These are phyloP conservation scores for Mythimna ferrago DNA, from an alignment of 2,888 invertebrate genomes.

Conservation along the genomic window DNA sequence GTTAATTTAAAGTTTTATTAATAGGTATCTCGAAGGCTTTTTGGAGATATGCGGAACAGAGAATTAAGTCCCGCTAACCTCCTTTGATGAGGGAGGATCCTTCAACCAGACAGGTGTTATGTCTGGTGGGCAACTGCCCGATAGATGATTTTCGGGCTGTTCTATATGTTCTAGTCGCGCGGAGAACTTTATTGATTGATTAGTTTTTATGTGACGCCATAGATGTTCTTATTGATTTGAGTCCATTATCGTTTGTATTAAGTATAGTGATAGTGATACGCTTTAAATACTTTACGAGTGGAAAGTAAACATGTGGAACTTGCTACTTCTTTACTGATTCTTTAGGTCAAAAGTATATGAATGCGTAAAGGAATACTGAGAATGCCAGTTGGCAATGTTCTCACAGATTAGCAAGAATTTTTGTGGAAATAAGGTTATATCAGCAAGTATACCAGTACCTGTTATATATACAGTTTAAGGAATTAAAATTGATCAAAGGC, in stretches of 20 bases:
- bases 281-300: conserved; percentile 1
- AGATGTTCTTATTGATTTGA: no score
- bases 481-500: conserved; percentile 7
- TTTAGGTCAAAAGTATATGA: neutral
- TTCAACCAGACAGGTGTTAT: no score
- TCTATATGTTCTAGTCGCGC: no score
- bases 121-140: no score
- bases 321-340: neutral
- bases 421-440: conserved; percentile 7
- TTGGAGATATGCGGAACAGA: no score
- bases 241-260: conserved; percentile 2
- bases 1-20: conserved; percentile 68
- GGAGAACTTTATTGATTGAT: no score
- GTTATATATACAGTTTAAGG: neutral
- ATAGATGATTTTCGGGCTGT: no score
- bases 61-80: no score
- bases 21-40: conserved; percentile 21
- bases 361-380: neutral
- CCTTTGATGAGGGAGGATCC: no score
- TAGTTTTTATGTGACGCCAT: no score
- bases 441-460: no score
- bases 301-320: neutral
- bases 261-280: neutral
- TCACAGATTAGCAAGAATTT: neutral
- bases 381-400: conserved; percentile 10